Conservation (phyloP, 2,888 invertebrate genomes). For the Lithophane socia region DNA sequence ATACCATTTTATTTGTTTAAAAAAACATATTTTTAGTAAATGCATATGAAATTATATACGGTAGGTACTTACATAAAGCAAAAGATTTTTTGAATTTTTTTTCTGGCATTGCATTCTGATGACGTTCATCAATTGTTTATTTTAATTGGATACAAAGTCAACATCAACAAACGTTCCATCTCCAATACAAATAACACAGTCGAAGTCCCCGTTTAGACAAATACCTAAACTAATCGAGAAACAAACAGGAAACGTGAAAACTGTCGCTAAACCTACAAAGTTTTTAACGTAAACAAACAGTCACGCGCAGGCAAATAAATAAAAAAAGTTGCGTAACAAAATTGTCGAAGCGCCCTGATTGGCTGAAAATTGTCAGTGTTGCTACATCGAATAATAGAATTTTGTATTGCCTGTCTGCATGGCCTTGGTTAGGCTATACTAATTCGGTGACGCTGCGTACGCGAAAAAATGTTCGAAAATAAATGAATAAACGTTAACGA, state of each 20-base stretch:
- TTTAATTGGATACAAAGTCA: constrained; percentile 13
- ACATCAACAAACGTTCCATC: constrained; percentile 4
- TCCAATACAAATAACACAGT: constrained; percentile 32
- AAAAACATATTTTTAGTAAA: too few species aligned
- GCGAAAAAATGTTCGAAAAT: constrained; percentile 7
- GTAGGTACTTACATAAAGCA: too few species aligned
- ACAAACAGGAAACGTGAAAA: constrained; percentile 41
- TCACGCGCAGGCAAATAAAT: constrained; percentile 49
- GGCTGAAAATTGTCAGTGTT: constrained; percentile 55
- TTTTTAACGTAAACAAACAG: constrained; percentile 51
- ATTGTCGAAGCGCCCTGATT: constrained; percentile 56
- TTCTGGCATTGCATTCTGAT: neutral
- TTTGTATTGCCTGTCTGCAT: constrained; percentile 34
- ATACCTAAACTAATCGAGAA: constrained; percentile 55
- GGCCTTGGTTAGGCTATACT: constrained; percentile 19
- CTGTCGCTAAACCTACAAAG: constrained; percentile 45
- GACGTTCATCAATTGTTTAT: constrained; percentile 7
- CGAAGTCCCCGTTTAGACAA: constrained; percentile 37
- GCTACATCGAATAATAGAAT: constrained; percentile 56
- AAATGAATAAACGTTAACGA: neutral
- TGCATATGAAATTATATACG: too few species aligned
- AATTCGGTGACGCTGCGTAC: constrained; percentile 18
- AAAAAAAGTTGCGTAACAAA: constrained; percentile 57
- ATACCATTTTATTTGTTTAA: too few species aligned
- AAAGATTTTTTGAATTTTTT: too few species aligned